phyloP scores from a whole-genome alignment of 2,113 vertebrate genomes.

The Condylura cristata region DNA sequence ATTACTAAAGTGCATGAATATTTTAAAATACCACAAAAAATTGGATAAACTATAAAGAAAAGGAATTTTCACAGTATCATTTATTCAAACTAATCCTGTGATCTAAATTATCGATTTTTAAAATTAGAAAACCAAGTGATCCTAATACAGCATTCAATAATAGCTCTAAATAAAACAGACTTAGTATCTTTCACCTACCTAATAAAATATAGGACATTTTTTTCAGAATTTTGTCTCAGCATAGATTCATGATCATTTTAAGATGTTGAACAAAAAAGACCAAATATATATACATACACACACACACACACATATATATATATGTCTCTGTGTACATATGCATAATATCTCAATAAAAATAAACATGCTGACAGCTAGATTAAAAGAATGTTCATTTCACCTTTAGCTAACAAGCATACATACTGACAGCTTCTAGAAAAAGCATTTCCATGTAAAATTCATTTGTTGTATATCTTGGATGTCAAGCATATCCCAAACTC shows the following conservation, averaged over 20 bases:
- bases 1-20: neutral
- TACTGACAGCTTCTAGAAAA: neutral
- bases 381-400: neutral
- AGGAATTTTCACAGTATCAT: neutral
- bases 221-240: neutral
- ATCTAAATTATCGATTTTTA: slow-evolving; percentile 1
- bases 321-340: too few species aligned
- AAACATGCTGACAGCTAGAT: neutral
- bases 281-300: neutral
- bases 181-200: neutral
- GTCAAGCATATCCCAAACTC: neutral
- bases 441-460: neutral
- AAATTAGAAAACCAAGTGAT: neutral
- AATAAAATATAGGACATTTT: slow-evolving; percentile 17
- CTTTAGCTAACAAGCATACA: neutral
- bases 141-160: neutral
- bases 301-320: too few species aligned
- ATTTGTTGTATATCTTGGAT: neutral
- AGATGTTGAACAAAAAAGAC: neutral
- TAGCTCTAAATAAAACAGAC: neutral
- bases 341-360: neutral
- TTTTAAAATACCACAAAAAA: neutral
- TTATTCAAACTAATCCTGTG: neutral
- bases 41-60: neutral
- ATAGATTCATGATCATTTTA: neutral